A percentile compares a stretch with the other conserved stretches of the same genome.
phyloP scores from a whole-genome alignment of 2,113 vertebrate species.

The Hemibagrus wyckioides region DNA sequence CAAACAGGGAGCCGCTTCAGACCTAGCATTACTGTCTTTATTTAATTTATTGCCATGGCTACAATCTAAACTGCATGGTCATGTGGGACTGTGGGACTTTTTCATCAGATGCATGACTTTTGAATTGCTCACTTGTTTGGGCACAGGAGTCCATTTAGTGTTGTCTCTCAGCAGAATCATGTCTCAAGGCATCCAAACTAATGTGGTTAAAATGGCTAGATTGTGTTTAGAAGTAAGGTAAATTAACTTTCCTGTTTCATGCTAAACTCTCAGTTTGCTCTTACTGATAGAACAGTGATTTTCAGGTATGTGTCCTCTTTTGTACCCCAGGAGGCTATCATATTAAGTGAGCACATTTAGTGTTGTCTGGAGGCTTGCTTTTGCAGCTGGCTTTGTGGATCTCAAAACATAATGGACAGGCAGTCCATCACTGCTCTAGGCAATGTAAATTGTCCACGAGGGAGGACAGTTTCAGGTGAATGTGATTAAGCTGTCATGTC shows the following conservation, averaged over 20 bases:
- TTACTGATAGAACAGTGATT: neutral
- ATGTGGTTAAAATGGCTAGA: neutral
- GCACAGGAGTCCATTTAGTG: neutral
- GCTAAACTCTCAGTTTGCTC: constrained; percentile 1
- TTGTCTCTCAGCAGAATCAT: neutral
- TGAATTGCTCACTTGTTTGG: constrained; percentile 26
- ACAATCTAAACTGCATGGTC: constrained; percentile 15
- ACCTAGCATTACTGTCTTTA: neutral
- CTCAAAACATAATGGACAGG: constrained; percentile 32
- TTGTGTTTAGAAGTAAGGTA: neutral
- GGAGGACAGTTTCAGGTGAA: neutral
- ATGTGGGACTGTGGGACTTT: constrained; percentile 6
- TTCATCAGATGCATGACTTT: neutral
- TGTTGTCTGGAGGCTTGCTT: constrained; percentile 43
- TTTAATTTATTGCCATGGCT: constrained; percentile 29
- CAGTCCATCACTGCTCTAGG: neutral
- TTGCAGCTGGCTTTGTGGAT: constrained; percentile 42
- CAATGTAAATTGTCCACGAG: neutral
- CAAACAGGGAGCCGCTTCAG: neutral
- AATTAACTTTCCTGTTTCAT: neutral
- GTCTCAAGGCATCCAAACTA: neutral
- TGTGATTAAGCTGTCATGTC: neutral
- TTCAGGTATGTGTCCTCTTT: neutral
- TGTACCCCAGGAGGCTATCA: constrained; percentile 5
- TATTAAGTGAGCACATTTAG: constrained; percentile 23